A percentile compares a stretch with the other conserved stretches of the same genome.
Evolutionary conservation across 2,888 invertebrate species (phyloP).

Genomic region (Tipula confusa): DNA sequence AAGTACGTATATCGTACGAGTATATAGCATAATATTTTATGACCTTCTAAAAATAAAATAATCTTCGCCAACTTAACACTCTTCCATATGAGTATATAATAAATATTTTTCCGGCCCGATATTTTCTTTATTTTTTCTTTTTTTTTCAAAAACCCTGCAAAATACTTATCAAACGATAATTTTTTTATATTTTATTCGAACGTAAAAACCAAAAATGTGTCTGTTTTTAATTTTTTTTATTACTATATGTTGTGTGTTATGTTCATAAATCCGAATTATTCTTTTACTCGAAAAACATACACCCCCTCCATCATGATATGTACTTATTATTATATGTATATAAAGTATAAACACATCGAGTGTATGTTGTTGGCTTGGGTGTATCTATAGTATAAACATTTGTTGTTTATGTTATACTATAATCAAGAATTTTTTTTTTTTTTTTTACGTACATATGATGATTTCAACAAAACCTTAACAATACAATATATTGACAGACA

Average conservation of each 20-base stretch:
- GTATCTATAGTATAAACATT: not conserved
- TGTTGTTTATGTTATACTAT: not conserved
- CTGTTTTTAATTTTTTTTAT: slow-evolving; percentile 25
- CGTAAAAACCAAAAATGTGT: slow-evolving; percentile 25
- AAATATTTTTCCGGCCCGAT: not conserved
- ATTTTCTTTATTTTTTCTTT: no score
- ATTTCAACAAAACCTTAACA: slow-evolving; percentile 20
- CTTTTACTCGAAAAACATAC: not conserved
- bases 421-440: not conserved
- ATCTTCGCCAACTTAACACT: not conserved
- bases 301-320: not conserved
- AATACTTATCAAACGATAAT: slow-evolving; percentile 20
- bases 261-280: slow-evolving; percentile 25
- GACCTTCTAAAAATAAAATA: not conserved
- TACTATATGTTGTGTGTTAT: slow-evolving; percentile 8
- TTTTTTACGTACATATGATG: slow-evolving; percentile 25
- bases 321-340: not conserved
- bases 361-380: not conserved
- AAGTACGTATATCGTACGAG: not conserved
- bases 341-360: slow-evolving; percentile 4
- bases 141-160: slow-evolving; percentile 25
- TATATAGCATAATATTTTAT: not conserved
- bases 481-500: slow-evolving; percentile 14
- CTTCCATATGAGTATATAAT: not conserved
- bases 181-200: not conserved